A percentile compares a stretch with the other conserved stretches of the same genome.
These are phyloP conservation scores for Drosophila pandora DNA, from an alignment of 1,140 invertebrate genomes.

Conservation along the genomic window DNA sequence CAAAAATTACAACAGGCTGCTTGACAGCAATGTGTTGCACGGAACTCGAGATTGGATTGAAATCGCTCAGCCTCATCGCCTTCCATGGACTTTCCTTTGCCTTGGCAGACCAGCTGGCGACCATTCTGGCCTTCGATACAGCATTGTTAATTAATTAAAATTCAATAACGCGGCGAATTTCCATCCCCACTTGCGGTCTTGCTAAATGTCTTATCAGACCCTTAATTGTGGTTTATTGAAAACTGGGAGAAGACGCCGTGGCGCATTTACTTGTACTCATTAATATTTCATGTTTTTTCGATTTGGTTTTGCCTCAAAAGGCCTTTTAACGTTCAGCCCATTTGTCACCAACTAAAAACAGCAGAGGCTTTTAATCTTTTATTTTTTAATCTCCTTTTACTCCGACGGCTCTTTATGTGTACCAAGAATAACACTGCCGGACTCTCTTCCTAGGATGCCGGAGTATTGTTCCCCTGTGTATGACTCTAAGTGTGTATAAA, in stretches of 20 bases:
- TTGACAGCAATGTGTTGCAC: constrained; percentile 64
- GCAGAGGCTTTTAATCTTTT: constrained; percentile 60
- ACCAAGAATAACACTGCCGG: constrained; percentile 73
- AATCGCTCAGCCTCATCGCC: background rate
- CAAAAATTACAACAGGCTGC: constrained; percentile 51
- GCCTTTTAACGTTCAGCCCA: constrained; percentile 14
- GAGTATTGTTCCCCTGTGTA: constrained; percentile 39
- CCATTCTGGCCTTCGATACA: constrained; percentile 28
- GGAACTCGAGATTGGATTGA: background rate
- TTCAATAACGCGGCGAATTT: constrained; percentile 57
- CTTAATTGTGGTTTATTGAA: constrained; percentile 54
- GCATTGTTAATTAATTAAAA: constrained; percentile 78
- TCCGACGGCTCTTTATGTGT: constrained; percentile 63
- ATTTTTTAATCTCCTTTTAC: constrained; percentile 52
- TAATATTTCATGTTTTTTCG: constrained; percentile 53
- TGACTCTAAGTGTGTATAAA: constrained; percentile 82
- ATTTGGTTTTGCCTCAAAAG: too few species aligned
- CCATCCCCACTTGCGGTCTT: constrained; percentile 17
- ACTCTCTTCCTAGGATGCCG: constrained; percentile 25
- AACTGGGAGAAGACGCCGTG: constrained; percentile 63
- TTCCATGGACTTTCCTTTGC: constrained; percentile 9
- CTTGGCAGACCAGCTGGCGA: constrained; percentile 37
- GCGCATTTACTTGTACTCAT: constrained; percentile 77
- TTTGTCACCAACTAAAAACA: background rate
- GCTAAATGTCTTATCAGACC: constrained; percentile 50